phyloP scores from a whole-genome alignment of 2,113 vertebrate genomes.

The Pangasianodon hypophthalmus region DNA sequence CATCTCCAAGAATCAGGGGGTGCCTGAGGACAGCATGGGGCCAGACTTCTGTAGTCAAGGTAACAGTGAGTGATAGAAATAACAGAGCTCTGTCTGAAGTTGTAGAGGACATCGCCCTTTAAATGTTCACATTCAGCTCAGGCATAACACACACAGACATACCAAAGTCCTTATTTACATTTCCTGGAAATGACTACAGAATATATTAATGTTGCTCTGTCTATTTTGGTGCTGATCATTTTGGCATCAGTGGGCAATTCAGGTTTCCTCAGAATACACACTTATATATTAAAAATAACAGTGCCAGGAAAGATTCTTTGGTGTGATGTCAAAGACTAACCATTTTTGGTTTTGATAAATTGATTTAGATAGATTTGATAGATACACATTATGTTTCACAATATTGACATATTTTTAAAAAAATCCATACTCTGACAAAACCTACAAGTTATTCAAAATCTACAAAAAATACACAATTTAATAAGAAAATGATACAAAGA shows the following conservation, averaged over 20 bases:
- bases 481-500: not conserved
- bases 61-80: constrained; percentile 46
- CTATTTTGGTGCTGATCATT: not conserved
- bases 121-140: not conserved
- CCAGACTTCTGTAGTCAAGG: constrained; percentile 48
- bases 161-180: constrained; percentile 1
- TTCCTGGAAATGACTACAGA: not conserved
- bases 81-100: constrained; percentile 30
- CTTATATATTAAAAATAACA: not conserved
- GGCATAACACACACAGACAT: not conserved
- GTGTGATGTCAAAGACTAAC: not conserved
- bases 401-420: too few species aligned
- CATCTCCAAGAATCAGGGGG: constrained; percentile 36
- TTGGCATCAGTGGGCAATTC: not conserved
- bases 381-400: not conserved
- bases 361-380: not conserved
- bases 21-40: constrained; percentile 38
- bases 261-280: not conserved
- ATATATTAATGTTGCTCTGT: not conserved
- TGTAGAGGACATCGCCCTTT: not conserved
- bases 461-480: not conserved
- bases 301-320: not conserved
- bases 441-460: not conserved
- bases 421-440: not conserved
- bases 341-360: not conserved